These are phyloP conservation scores for Drosophila lowei DNA, from an alignment of 1,140 invertebrate species.

Conservation along the genomic window DNA sequence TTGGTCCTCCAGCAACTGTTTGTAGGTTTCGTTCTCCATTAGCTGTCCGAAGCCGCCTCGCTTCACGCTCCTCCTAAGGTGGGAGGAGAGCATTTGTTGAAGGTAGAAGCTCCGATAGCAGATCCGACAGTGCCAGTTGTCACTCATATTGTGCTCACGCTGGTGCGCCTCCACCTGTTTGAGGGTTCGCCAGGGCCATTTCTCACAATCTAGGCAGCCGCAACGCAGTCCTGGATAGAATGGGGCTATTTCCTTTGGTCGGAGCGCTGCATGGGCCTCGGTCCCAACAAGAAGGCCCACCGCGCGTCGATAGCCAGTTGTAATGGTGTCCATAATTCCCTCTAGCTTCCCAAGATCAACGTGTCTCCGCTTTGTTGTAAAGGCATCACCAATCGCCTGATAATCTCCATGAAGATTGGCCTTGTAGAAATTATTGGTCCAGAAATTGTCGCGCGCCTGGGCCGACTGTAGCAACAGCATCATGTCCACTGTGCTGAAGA, in stretches of 20 bases:
- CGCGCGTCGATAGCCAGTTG: constrained; percentile 38
- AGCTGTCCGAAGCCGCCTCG: no score
- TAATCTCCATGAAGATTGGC: constrained; percentile 27
- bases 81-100: constrained; percentile 35
- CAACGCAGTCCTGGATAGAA: constrained; percentile 28
- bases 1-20: constrained; percentile 7
- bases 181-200: constrained; percentile 29
- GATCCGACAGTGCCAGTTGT: constrained; percentile 46
- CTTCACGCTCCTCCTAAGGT: constrained; percentile 8
- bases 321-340: constrained; percentile 42
- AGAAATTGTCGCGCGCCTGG: constrained; percentile 37
- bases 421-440: constrained; percentile 46
- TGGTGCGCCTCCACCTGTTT: constrained; percentile 37
- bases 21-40: not conserved
- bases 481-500: constrained; percentile 39
- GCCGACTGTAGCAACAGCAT: constrained; percentile 25
- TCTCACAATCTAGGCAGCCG: constrained; percentile 15
- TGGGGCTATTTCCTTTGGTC: constrained; percentile 3
- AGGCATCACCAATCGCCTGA: not conserved
- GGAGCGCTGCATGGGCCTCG: constrained; percentile 15
- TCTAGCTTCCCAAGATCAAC: not conserved
- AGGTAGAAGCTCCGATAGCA: constrained; percentile 47
- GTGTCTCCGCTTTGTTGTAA: not conserved
- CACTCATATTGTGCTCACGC: constrained; percentile 10
- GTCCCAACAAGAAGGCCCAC: not conserved